Base-by-base conservation (phyloP, 2,113 vertebrate species). In the Sialia sialis region DNA sequence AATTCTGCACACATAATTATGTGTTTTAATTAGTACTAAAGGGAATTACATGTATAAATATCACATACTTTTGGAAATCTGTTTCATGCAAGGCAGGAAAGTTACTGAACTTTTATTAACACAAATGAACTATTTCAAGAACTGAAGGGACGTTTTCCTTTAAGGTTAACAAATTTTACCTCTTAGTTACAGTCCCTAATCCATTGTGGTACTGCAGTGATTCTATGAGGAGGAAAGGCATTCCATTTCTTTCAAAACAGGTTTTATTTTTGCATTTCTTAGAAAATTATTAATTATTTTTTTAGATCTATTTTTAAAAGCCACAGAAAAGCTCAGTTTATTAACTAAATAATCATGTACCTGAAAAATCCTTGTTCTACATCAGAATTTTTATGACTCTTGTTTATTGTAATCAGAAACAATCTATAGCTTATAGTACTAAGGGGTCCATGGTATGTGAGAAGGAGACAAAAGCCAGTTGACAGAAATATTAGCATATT, bases 1-100 rank as follows among this genome's bases (percentile, higher is more conserved):
- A 84, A 64, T 49, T 60, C 44, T 78, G 21, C 41, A 82, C 69
- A 64, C 30, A 30, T 82, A 92, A 97, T 94, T 89, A 73, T 72
- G 60, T 89, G 66, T 75, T 96, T 94, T 92, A 97, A 94, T 96
- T 95, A 92, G 66, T 66, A 93, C 93, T 78, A 79, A 91, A 66
- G 93, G 93, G 94, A 94, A 67, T 96, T 89, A 68, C 27, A 58
- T 62, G 27, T 89, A 67, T 89, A 94, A 94, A 91, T 90, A 84
- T 15, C 15, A 54, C 23, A 55, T 63, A 74, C 14, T 52, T 90
- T 75, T 79, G 36, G 27, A 93, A 95, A 44, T 77, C 29, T 59
- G 39, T 86, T 70, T 82, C 76, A 78, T 32, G 4, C 13, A 81
- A 87, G 85, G n/a, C 32, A 84, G 46, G 17, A 89, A 87, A 52